Base-by-base conservation (phyloP, 1,140 invertebrate genomes). In the Zaprionus africanus region DNA sequence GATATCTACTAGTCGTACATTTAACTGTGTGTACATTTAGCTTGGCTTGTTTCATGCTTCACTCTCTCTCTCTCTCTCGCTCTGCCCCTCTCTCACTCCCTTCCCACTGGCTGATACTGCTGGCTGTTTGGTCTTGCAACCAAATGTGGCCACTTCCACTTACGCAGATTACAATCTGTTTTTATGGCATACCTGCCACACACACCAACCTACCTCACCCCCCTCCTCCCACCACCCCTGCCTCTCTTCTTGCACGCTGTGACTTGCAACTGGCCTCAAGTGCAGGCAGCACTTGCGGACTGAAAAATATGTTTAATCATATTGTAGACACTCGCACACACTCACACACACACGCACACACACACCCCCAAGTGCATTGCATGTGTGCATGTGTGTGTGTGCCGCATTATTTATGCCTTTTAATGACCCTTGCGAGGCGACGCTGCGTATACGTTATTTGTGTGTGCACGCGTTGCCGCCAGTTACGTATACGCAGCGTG, bases 81-180 rank as follows among this genome's bases (percentile, higher is more conserved):
- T 41, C 4, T 41, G 41, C 26, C 6, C 19, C n/a, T 49, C 4
- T 60, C 17, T 31, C 36, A 36, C 59, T 43, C 69, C 59, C 51
- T 62, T 51, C 36, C 26, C 58, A 56, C 64, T 68, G 65, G 68
- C 41, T 43, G 41, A 43, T 17, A 43, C 41, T 65, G 63, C 34
- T 69, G 72, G 51, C 59, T 41, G 38, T 15, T 46, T 46, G 69
- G 53, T 56, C 59, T 53, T 75, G 72, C 67, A 65, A 58, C 81
- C 72, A 84, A 78, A 82, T 82, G 80, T 82, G 82, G 81, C 72
- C 81, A 78, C 81, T 77, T 78, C 73, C 81, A 84, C 81, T 84
- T 81, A 84, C 81, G 81, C 78, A 84, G 73, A 84, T 84, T 84
- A 81, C 81, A 71, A 83, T 83, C 81, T 83, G 77, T 83, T 84